A percentile compares a stretch with the other conserved stretches of the same genome.
phyloP scores from a whole-genome alignment of 2,888 invertebrate genomes.

The Ommatoiulus sabulosus region DNA sequence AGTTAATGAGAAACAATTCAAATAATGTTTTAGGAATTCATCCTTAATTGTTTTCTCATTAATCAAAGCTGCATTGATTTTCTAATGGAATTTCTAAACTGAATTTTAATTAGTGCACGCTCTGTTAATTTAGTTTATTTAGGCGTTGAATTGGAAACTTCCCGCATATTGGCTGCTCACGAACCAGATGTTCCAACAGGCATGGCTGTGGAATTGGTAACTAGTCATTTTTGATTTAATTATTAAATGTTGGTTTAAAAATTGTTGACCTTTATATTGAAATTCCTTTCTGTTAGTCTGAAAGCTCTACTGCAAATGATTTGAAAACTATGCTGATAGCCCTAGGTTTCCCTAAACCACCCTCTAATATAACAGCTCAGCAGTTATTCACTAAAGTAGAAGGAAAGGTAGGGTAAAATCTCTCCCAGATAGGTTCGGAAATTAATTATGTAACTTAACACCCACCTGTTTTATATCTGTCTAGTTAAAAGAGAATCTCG shows the following conservation, averaged over 20 bases:
- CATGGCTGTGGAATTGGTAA: conserved; percentile 79
- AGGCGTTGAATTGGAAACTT: conserved; percentile 84
- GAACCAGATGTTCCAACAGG: conserved; percentile 72
- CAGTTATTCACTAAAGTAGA: conserved; percentile 83
- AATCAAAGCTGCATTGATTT: neutral
- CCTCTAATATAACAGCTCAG: conserved; percentile 81
- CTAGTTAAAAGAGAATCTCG: conserved; percentile 66
- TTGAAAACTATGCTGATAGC: conserved; percentile 83
- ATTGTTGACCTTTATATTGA: neutral
- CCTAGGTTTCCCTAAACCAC: conserved; percentile 87
- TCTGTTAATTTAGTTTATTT: conserved; percentile 74
- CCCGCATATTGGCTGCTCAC: conserved; percentile 79
- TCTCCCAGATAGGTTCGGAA: too few species aligned
- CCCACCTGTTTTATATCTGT: conserved; percentile 59
- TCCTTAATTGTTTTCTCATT: conserved; percentile 42
- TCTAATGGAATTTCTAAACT: neutral
- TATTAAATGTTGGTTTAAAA: neutral
- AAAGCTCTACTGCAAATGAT: conserved; percentile 83
- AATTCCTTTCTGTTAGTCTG: conserved; percentile 73
- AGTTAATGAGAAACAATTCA: too few species aligned
- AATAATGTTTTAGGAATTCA: too few species aligned
- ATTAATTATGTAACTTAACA: conserved; percentile 4
- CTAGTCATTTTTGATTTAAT: neutral
- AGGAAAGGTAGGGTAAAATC: conserved; percentile 71
- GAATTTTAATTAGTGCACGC: neutral